phyloP scores from a whole-genome alignment of 1,140 invertebrate genomes.

The Globodera ellingtonae region DNA sequence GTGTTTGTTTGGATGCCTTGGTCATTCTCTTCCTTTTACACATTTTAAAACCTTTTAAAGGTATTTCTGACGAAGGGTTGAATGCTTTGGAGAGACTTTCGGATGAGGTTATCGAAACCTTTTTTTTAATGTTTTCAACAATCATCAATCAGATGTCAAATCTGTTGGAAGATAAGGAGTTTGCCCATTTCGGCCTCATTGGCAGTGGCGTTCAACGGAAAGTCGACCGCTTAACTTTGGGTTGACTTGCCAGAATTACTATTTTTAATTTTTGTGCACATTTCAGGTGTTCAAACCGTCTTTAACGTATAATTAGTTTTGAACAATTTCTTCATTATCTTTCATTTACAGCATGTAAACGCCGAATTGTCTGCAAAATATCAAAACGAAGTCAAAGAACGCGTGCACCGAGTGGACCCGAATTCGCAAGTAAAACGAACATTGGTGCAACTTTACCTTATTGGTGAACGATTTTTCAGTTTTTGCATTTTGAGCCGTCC shows the following conservation, averaged over 20 bases:
- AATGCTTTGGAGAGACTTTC: constrained; percentile 56
- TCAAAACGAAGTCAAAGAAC: constrained; percentile 60
- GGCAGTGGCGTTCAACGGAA: constrained; percentile 63
- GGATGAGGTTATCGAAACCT: constrained; percentile 39
- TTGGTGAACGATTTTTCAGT: constrained; percentile 36
- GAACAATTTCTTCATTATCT: background rate
- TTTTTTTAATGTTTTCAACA: constrained; percentile 25
- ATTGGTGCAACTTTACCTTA: background rate
- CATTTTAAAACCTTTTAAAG: background rate
- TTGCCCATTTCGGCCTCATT: constrained; percentile 60
- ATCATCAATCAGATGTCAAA: constrained; percentile 40
- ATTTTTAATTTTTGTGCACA: background rate
- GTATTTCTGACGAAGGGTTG: constrained; percentile 57
- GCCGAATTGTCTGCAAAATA: constrained; percentile 56
- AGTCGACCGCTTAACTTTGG: constrained; percentile 62
- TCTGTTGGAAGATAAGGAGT: constrained; percentile 44
- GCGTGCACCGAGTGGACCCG: constrained; percentile 61
- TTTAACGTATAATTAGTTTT: constrained; percentile 36
- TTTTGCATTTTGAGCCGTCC: constrained; percentile 60
- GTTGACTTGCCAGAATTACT: background rate
- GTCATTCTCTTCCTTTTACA: background rate
- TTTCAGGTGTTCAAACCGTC: constrained; percentile 58
- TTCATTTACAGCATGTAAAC: constrained; percentile 47
- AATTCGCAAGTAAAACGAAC: constrained; percentile 38
- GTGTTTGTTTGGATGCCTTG: too few relatives aligned